These are phyloP conservation scores for Athalia cordata DNA, from an alignment of 2,888 invertebrate species.

Conservation along the genomic window DNA sequence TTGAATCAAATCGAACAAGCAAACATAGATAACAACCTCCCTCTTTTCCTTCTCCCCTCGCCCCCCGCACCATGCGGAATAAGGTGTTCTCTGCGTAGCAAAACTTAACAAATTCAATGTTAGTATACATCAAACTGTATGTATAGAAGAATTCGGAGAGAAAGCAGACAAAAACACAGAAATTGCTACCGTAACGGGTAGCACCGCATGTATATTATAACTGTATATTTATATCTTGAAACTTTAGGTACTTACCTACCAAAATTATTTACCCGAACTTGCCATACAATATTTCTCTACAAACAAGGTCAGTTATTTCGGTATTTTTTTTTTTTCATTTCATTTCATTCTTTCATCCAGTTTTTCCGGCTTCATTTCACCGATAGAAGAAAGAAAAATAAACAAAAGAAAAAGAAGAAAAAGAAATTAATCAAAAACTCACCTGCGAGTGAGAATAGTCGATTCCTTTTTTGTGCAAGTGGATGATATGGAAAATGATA, in stretches of 20 bases:
- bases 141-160: conserved; percentile 7
- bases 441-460: too few relatives aligned
- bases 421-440: too few relatives aligned
- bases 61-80: too few relatives aligned
- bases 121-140: background rate
- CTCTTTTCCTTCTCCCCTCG: too few relatives aligned
- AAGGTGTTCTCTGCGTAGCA: too few relatives aligned
- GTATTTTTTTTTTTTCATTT: background rate
- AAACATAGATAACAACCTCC: too few relatives aligned
- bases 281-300: background rate
- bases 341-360: background rate
- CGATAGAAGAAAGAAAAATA: background rate
- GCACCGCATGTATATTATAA: conserved; percentile 4
- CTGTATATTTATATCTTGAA: conserved; percentile 15
- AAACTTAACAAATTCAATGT: background rate
- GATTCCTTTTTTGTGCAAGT: too few relatives aligned
- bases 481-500: too few relatives aligned
- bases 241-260: conserved; percentile 18
- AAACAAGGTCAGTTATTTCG: conserved; percentile 8
- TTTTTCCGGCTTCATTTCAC: background rate
- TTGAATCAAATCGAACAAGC: too few relatives aligned
- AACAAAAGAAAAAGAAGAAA: background rate
- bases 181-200: conserved; percentile 41
- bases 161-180: conserved; percentile 38
- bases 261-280: background rate